Evolutionary conservation across 2,113 vertebrate species (phyloP), one percentile per base, ranked within the genome.

Genomic region (Phasianus colchicus): DNA sequence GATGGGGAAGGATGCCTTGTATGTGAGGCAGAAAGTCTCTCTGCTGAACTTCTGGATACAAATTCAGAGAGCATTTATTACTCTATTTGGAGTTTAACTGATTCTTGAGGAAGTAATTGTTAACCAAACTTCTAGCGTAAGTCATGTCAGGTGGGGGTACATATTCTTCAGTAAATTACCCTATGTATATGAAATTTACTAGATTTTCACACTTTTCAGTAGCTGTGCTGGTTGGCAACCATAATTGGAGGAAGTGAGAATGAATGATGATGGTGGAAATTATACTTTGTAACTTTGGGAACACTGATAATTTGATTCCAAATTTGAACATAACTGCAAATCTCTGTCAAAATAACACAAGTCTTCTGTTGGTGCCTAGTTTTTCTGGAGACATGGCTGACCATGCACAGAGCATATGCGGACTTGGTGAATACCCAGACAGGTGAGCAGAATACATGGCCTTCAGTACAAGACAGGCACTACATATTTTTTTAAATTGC

Each of bases 181-280:
- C 20, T 74, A 47, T 42, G 12, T 6, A 71, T 75, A 25, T 5
- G 64, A 81, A 78, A 43, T 40, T 18, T 60, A 6, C 21, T n/a
- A 22, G 38, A 55, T 89, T 83, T 83, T 86, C 66, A 60, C 73
- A 54, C 55, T 0, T 1, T 54, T 73, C 54, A 0, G 0, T 63
- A 57, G n/a, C 65, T 86, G 27, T 52, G 32, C 40, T 67, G 60
- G 45, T 84, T 88, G 88, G 45, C 40, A 90, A 30, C 32, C n/a
- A 2, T 61, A 65, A 69, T 0, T 4, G 50, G 20, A 76, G n/a
- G 48, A 80, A 92, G 36, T 83, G 67, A 55, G 63, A 90, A 40
- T 1, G 63, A 90, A 40, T 1, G 20, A 50, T 0, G 0, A 82
- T 13, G 18, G 7, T 66, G 30, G 90, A 91, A 36, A 60, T 50